phyloP scores from a whole-genome alignment of 2,888 invertebrate genomes.

The Sphinx pinastri region DNA sequence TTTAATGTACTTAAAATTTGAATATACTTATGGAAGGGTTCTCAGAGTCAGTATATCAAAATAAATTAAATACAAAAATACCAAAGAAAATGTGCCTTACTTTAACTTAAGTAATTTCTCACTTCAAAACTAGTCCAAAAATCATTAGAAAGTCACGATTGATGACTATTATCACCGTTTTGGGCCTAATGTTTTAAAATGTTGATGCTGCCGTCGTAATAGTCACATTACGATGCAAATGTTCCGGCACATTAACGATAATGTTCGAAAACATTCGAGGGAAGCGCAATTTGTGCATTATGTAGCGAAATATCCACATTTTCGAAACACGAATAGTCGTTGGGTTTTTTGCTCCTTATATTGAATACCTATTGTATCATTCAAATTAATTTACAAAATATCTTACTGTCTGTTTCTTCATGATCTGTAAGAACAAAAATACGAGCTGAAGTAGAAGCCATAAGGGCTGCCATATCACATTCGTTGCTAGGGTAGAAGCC shows the following conservation, averaged over 20 bases:
- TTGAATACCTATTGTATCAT: too few species aligned
- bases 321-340: not conserved
- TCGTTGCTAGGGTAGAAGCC: too few species aligned
- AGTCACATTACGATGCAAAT: conserved; percentile 27
- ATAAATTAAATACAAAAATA: too few species aligned
- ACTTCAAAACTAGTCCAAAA: not conserved
- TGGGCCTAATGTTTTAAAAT: conserved; percentile 23
- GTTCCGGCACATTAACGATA: conserved; percentile 13
- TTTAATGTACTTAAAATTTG: too few species aligned
- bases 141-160: conserved; percentile 3
- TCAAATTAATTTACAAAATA: too few species aligned
- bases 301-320: not conserved
- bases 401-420: too few species aligned
- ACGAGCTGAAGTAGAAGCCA: too few species aligned
- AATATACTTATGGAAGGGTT: too few species aligned
- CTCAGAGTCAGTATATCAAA: too few species aligned
- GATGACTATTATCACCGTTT: not conserved
- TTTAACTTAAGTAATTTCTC: not conserved
- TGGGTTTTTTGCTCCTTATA: not conserved
- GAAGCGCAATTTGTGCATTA: not conserved
- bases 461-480: too few species aligned
- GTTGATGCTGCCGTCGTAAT: conserved; percentile 2
- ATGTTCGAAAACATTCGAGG: conserved; percentile 6
- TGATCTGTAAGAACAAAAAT: too few species aligned
- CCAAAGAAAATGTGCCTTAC: too few species aligned